Percentiles rank a stretch among this genome's conserved stretches.
These are phyloP conservation scores for Anticlea derivata DNA, from an alignment of 2,888 invertebrate species.

Conservation along the genomic window DNA sequence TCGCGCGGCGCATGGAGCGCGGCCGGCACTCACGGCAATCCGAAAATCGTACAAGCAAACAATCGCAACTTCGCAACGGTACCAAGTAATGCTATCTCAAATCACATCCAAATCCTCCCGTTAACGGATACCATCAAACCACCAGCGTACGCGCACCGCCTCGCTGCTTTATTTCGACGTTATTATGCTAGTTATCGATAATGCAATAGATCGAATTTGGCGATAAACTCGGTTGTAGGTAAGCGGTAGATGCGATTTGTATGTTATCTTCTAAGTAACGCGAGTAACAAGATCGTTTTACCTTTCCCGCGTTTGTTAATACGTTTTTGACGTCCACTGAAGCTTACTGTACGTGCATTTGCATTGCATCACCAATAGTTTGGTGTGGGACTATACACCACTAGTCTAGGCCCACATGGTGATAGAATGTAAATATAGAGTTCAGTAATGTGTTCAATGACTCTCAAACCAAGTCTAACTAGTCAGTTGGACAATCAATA, in stretches of 20 bases:
- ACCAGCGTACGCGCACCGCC: conserved; percentile 24
- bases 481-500: neutral
- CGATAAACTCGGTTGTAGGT: conserved; percentile 18
- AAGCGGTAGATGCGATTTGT: conserved; percentile 11
- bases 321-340: too few relatives aligned
- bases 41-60: conserved; percentile 61
- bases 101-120: conserved; percentile 63
- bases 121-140: conserved; percentile 36
- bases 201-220: conserved; percentile 29
- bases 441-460: neutral
- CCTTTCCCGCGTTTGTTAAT: too few relatives aligned
- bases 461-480: conserved; percentile 1
- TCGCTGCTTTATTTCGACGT: conserved; percentile 35
- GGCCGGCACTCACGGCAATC: conserved; percentile 51
- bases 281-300: conserved; percentile 7
- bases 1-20: conserved; percentile 42
- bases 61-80: conserved; percentile 64
- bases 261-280: conserved; percentile 3
- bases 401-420: too few relatives aligned
- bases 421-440: too few relatives aligned
- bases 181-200: conserved; percentile 30
- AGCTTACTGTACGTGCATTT: too few relatives aligned
- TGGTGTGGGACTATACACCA: too few relatives aligned
- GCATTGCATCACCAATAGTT: too few relatives aligned
- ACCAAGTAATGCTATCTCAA: conserved; percentile 67